Base-by-base conservation (phyloP, 2,888 invertebrate genomes). In the Monoplex corrugatus region DNA sequence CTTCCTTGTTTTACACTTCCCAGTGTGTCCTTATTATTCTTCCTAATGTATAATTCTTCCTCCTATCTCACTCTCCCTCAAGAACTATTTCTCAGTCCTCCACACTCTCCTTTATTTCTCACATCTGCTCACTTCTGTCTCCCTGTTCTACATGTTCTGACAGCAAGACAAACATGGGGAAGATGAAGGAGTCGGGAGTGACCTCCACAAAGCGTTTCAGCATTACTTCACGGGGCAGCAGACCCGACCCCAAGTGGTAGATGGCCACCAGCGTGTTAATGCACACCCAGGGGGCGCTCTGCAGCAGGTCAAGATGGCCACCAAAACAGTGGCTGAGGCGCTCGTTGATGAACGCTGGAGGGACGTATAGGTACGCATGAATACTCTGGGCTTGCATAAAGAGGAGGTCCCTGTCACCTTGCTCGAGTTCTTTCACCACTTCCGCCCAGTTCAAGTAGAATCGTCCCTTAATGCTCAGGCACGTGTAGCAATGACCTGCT, bases 281-380 rank as follows among this genome's bases (percentile, higher is more conserved):
- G 23, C 40, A 50, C 86, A 86, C 86, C 86, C 86, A 86, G 40
- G 86, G 86, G 86, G 68, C 72, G 35, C 72, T 86, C 19, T 68
- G 50, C 19, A 86, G 44, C 13, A 44, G 13, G 23, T 40, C 43
- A 13, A 44, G 32, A n/a, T 72, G 35, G 32, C n/a, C n/a, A 23
- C 68, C 43, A 13, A 57, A 72, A 10, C 44, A n/a, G 38, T 32
- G 32, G 68, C 43, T 44, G 44, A 86, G 43, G 86, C n/a, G 86
- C 10, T 32, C 28, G 44, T 68, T 23, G n/a, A 86, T 10, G 10
- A 35, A 72, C n/a, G n/a, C 3, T 16, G 86, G 86, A 1, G 86
- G 68, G 13, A 57, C 38, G 43, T 86, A 86, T 6, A 86, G 68
- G 44, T 57, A 86, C n/a, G 32, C 72, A 23, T 72, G 72, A 13